phyloP scores from a whole-genome alignment of 2,113 vertebrate species.

The Myodes glareolus region DNA sequence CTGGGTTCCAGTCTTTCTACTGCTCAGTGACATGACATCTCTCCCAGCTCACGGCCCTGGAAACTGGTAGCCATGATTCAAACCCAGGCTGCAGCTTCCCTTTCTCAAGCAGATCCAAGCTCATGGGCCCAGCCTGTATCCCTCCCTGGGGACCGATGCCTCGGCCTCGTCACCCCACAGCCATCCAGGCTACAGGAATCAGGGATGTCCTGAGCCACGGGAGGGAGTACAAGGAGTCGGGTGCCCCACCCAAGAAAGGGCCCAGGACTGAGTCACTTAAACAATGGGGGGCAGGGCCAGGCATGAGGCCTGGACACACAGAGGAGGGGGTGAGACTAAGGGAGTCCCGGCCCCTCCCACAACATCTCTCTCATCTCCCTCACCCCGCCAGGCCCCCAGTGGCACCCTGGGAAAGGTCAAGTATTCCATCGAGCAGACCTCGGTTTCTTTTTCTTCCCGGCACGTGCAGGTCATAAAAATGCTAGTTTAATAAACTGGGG shows the following conservation, averaged over 20 bases:
- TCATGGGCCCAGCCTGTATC: not conserved
- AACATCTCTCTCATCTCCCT: not conserved
- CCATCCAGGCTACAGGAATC: not conserved
- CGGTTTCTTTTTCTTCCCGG: constrained; percentile 77
- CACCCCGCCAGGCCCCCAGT: not conserved
- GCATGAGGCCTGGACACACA: fast-evolving
- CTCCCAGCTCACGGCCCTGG: not conserved
- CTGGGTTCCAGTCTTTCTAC: not conserved
- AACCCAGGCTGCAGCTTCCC: no score
- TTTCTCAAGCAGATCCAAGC: not conserved
- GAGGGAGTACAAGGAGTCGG: not conserved
- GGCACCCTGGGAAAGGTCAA: constrained; percentile 76
- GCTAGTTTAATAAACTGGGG: constrained; percentile 53
- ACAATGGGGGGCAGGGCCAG: fast-evolving
- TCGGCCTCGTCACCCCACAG: no score
- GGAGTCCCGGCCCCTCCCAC: not conserved
- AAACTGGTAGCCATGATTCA: not conserved
- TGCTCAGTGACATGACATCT: not conserved
- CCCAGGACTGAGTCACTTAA: not conserved
- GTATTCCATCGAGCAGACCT: constrained; percentile 61
- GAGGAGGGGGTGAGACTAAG: not conserved
- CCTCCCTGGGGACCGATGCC: not conserved
- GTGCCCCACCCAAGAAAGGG: not conserved
- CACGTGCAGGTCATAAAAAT: constrained; percentile 74
- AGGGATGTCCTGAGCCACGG: not conserved